These are phyloP conservation scores for Polydrusus cervinus DNA, from an alignment of 2,888 invertebrate species.

Conservation along the genomic window DNA sequence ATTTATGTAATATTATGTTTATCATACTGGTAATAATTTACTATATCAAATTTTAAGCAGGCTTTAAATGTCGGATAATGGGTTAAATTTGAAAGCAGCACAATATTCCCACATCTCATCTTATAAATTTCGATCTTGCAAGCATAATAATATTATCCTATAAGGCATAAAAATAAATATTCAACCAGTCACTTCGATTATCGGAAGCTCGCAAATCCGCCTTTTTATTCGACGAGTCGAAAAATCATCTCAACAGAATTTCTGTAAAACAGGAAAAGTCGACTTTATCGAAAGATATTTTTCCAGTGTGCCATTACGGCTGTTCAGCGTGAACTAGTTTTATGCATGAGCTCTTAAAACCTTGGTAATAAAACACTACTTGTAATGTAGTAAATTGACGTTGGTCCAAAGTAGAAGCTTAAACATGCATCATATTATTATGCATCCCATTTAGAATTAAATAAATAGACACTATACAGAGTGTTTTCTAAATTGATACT, in stretches of 20 bases:
- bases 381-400: constrained; percentile 15
- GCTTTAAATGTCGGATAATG: neutral
- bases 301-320: constrained; percentile 12
- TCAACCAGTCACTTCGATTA: constrained; percentile 50
- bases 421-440: neutral
- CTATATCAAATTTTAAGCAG: neutral
- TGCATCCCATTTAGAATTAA: no score
- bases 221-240: constrained; percentile 39
- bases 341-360: constrained; percentile 15
- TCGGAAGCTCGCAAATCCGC: constrained; percentile 46
- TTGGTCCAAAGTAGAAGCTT: neutral
- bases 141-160: constrained; percentile 37
- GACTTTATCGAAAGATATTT: constrained; percentile 42
- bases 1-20: no score
- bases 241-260: constrained; percentile 44
- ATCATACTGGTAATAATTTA: no score
- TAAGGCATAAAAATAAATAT: constrained; percentile 49
- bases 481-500: no score
- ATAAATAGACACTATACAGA: no score
- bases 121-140: constrained; percentile 35
- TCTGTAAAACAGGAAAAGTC: constrained; percentile 44
- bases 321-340: constrained; percentile 30
- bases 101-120: neutral
- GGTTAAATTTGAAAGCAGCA: neutral
- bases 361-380: constrained; percentile 17